Evolutionary conservation across 2,797 vertebrate genomes (phyloP).

Genomic region (Crenichthys baileyi): DNA sequence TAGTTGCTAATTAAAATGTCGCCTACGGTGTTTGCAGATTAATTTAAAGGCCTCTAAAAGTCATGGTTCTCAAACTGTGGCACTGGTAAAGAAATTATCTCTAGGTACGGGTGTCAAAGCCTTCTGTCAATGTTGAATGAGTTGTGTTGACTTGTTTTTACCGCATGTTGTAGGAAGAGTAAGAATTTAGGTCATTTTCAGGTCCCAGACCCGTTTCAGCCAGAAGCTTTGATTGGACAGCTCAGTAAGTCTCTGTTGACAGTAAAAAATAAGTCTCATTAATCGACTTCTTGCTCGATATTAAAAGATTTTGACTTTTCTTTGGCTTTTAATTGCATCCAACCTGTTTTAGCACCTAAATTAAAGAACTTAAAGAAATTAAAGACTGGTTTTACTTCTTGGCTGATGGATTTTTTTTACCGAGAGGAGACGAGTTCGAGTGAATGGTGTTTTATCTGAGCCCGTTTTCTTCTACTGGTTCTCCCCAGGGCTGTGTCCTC

Average conservation of each 20-base stretch:
- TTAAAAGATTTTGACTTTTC: too few relatives aligned
- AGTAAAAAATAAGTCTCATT: background rate
- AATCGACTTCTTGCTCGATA: background rate
- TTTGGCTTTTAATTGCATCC: too few relatives aligned
- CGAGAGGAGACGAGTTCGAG: too few relatives aligned
- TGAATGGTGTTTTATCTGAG: too few relatives aligned
- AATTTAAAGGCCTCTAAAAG: background rate
- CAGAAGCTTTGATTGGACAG: background rate
- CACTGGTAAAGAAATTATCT: background rate
- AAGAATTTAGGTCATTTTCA: background rate
- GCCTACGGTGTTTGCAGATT: background rate
- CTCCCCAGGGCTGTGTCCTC: too few relatives aligned
- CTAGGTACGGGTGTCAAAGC: background rate
- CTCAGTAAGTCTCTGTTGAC: background rate
- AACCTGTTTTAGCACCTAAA: too few relatives aligned
- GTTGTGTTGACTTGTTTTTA: background rate
- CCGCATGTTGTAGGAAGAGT: background rate
- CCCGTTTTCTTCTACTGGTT: too few relatives aligned
- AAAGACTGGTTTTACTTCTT: too few relatives aligned
- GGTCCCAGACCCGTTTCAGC: background rate
- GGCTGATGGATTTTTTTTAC: too few relatives aligned
- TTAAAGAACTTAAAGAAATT: too few relatives aligned
- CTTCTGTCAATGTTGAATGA: background rate
- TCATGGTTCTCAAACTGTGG: background rate
- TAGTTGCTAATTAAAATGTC: background rate